Evolutionary conservation across 2,113 vertebrate species (phyloP).

Genomic region (Serinus canaria): DNA sequence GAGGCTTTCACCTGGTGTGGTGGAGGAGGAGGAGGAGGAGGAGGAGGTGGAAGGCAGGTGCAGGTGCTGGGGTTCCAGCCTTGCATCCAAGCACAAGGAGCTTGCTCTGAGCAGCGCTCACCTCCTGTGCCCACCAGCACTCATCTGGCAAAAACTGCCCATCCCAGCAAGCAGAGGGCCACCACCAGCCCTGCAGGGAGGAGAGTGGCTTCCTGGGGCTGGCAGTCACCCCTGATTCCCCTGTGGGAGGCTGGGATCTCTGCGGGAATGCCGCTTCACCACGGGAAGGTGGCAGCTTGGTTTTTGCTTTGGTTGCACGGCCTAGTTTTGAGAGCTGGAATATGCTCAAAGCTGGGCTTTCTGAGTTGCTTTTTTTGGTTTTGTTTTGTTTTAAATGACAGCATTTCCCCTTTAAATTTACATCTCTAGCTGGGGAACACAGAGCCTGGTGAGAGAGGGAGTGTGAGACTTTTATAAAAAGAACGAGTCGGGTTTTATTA

Average conservation of each 20-base stretch:
- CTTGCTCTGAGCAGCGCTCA: rapidly evolving
- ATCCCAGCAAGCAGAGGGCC: not conserved
- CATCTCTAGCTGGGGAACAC: slow-evolving; percentile 60
- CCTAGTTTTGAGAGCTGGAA: slow-evolving; percentile 39
- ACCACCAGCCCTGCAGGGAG: not conserved
- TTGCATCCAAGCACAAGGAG: not conserved
- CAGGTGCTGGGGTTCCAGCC: not conserved
- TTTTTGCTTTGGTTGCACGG: slow-evolving; percentile 7
- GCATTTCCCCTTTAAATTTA: slow-evolving; percentile 53
- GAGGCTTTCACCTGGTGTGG: not conserved
- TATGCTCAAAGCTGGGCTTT: slow-evolving; percentile 39
- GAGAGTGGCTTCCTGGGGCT: not conserved
- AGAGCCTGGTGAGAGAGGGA: slow-evolving; percentile 59
- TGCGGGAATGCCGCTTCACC: not conserved
- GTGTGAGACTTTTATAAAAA: slow-evolving; percentile 71
- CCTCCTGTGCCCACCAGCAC: not conserved
- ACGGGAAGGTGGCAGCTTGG: not conserved
- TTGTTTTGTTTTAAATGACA: slow-evolving; percentile 56
- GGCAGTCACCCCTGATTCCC: not conserved
- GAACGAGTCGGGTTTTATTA: slow-evolving; percentile 65
- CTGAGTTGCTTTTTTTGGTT: slow-evolving; percentile 50
- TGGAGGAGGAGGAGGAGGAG: not conserved
- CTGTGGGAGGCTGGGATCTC: not conserved
- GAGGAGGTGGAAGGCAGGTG: not conserved
- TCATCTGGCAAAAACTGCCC: not conserved